Evolutionary conservation across 2,113 vertebrate genomes (phyloP), one percentile per base, ranked within the genome.

Genomic region (Xyliphius kryptos): DNA sequence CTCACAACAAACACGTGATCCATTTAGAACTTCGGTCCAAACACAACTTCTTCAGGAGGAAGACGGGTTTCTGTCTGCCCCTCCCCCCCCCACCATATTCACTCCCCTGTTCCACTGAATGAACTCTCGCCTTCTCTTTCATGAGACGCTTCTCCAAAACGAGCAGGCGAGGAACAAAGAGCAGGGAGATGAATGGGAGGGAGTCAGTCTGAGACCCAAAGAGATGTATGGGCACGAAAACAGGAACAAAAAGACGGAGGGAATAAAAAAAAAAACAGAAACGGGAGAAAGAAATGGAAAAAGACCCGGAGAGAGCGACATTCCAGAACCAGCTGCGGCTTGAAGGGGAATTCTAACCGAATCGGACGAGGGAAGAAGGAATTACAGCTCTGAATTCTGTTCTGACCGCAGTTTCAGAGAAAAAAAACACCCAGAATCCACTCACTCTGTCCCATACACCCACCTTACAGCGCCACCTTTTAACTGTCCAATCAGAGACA

Each of bases 321-420:
- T 88, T 87, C 82, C 83, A 77, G 70, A 78, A 76, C 79, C 83
- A 86, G 81, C 84, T 86, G 84, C 74, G 85, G 84, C 84, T 84
- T 84, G 77, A 83, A 77, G 78, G 79, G 83, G 82, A 84, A 81
- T 87, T 86, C 73, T 82, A 62, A 72, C 73, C 72, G 68, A 83
- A 82, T 72, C 72, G 80, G 76, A 83, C 76, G 79, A 82, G 81
- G 80, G 76, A 79, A 85, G 78, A 56, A 21, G 64, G 70, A 75
- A 21, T 44, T 44, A 20, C 79, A 79, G 80, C 80, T 82, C 73
- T 77, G 80, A 76, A 72, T 76, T 77, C 58, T 62, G 61, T 59
- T 9, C 38, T 41, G 6, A 41, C 36, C 40, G 36, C 17, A 71
- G 57, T 63, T 37, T 9, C 15, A 59, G 56, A 58, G 38, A 38